Conservation (phyloP, 2,888 invertebrate genomes). For the Drosophila macrospina region DNA sequence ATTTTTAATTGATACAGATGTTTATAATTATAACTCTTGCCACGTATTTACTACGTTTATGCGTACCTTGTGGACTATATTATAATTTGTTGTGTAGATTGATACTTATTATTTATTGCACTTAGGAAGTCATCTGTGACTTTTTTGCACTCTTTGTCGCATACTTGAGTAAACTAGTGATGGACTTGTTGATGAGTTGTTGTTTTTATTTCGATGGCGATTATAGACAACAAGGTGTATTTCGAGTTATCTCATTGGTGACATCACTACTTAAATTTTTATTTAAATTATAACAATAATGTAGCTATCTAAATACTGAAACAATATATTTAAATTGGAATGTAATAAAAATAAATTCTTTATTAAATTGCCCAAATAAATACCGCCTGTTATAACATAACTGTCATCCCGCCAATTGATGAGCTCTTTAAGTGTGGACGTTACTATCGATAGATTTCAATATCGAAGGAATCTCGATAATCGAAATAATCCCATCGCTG, state of each 20-base stretch:
- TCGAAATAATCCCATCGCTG: conserved; percentile 12
- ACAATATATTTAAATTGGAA: not conserved
- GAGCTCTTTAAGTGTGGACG: no score
- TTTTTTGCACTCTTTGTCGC: conserved; percentile 30
- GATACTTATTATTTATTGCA: conserved; percentile 44
- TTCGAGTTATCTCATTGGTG: not conserved
- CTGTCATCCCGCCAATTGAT: not conserved
- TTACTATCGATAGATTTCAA: conserved; percentile 16
- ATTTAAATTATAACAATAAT: no score
- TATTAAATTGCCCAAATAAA: no score
- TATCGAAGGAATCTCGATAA: conserved; percentile 1
- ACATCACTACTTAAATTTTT: conserved; percentile 1
- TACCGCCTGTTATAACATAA: not conserved
- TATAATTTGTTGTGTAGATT: conserved; percentile 26
- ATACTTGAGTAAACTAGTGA: conserved; percentile 28
- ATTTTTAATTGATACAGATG: not conserved
- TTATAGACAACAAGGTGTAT: not conserved
- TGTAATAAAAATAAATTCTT: not conserved
- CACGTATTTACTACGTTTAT: conserved; percentile 31
- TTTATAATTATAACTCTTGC: conserved; percentile 18
- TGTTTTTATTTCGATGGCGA: conserved; percentile 19
- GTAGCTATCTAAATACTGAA: not conserved
- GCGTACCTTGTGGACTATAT: conserved; percentile 42
- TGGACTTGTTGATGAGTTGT: conserved; percentile 1
- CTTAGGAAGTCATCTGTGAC: conserved; percentile 32